Evolutionary conservation across 2,888 invertebrate species (phyloP), one percentile per base, ranked within the genome.

Genomic region (Napeogenes sylphis): DNA sequence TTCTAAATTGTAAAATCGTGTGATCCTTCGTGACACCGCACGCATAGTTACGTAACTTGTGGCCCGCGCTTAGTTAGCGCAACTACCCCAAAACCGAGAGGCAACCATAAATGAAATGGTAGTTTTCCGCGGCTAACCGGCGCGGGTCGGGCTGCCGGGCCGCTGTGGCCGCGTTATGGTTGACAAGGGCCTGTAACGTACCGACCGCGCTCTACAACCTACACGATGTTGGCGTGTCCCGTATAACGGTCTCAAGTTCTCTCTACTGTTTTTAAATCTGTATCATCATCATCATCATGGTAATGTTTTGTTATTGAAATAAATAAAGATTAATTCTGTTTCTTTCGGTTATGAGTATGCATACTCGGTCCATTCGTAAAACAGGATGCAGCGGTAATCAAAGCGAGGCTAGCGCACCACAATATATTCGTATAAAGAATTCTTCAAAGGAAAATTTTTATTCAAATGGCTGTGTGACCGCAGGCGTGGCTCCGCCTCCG

Each of bases 101-200:
- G 79, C 81, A 79, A 83, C 86, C 88, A 81, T 89, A 88, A 90
- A 89, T 87, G 89, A 86, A 89, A 89, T 87, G 86, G 86, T 87
- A 87, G 88, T 89, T 90, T 88, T 88, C 85, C 87, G 70, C 70
- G 73, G 74, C 71, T 72, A 73, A 71, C 74, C 74, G 72, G 74
- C 74, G 73, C 72, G 74, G 76, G 79, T 74, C 73, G 74, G 67
- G 68, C 72, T 72, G 74, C 72, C 70, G 69, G 72, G 79, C 73
- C 69, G 79, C 78, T 83, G 83, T 76, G 87, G 86, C 82, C 80
- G 75, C 88, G 88, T 89, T 88, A 89, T 85, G 87, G 90, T 84
- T 87, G 90, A 89, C 88, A 87, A 88, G 88, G 86, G 85, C 77
- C 83, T 84, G 85, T 85, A 85, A 83, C 79, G 80, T 81, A 82